These are phyloP conservation scores for Drosophila kanekoi DNA, from an alignment of 2,888 invertebrate genomes.

Conservation along the genomic window DNA sequence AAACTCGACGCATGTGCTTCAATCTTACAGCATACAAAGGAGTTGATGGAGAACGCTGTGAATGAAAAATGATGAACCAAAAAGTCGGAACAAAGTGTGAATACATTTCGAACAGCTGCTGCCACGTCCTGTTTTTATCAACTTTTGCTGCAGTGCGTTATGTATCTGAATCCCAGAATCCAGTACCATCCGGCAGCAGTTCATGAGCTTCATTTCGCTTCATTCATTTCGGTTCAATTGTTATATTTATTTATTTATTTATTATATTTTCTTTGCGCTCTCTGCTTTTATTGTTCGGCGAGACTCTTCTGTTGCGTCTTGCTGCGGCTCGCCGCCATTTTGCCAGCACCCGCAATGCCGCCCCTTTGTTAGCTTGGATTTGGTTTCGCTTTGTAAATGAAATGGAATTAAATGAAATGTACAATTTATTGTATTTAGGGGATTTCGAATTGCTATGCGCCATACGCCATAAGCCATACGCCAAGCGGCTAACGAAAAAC, in stretches of 20 bases:
- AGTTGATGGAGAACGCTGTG: constrained; percentile 18
- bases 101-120: constrained; percentile 36
- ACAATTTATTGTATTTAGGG: constrained; percentile 82
- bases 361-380: constrained; percentile 57
- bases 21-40: constrained; percentile 46
- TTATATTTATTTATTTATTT: constrained; percentile 70
- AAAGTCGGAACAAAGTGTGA: constrained; percentile 28
- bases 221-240: constrained; percentile 71
- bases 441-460: constrained; percentile 65
- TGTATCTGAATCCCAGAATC: constrained; percentile 16
- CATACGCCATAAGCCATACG: constrained; percentile 20
- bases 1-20: constrained; percentile 39
- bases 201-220: constrained; percentile 68
- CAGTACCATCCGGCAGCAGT: constrained; percentile 22
- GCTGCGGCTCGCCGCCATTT: constrained; percentile 36
- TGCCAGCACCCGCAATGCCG: constrained; percentile 60
- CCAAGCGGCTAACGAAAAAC: constrained; percentile 28
- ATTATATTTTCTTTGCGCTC: constrained; percentile 50
- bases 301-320: constrained; percentile 7
- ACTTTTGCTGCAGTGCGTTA: constrained; percentile 21
- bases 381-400: constrained; percentile 78
- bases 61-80: constrained; percentile 42
- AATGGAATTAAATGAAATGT: constrained; percentile 81
- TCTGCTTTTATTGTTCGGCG: constrained; percentile 36
- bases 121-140: constrained; percentile 20